Percentiles rank a stretch among this genome's conserved stretches.
These are phyloP conservation scores for Hippocampus comes DNA, from an alignment of 2,113 vertebrate genomes.

Conservation along the genomic window DNA sequence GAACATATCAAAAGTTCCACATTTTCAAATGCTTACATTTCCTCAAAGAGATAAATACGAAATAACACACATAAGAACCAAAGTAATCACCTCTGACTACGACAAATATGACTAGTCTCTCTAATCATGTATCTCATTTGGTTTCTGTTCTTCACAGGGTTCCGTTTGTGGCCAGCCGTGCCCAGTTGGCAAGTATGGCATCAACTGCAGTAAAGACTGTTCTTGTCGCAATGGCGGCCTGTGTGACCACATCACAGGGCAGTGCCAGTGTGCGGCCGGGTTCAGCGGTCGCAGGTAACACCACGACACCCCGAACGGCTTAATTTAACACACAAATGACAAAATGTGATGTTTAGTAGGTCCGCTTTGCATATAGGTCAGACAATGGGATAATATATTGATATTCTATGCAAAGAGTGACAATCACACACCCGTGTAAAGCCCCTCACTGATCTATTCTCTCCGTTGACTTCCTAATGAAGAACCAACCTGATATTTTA, in stretches of 20 bases:
- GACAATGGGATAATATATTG: slow-evolving; percentile 43
- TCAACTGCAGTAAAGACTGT: slow-evolving; percentile 95
- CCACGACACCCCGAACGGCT: not conserved
- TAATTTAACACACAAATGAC: slow-evolving; percentile 14
- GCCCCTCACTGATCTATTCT: slow-evolving; percentile 52
- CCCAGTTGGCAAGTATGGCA: slow-evolving; percentile 85
- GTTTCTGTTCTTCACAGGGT: slow-evolving; percentile 73
- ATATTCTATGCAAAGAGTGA: slow-evolving; percentile 41
- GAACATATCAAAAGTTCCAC: not conserved
- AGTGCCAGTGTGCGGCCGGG: slow-evolving; percentile 88
- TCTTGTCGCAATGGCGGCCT: slow-evolving; percentile 93
- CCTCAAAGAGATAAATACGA: not conserved
- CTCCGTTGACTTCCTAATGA: slow-evolving; percentile 53
- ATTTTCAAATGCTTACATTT: not conserved
- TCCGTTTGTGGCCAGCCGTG: slow-evolving; percentile 94
- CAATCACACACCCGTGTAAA: slow-evolving; percentile 29
- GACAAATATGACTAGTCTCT: not conserved
- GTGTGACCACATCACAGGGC: slow-evolving; percentile 89
- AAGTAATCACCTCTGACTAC: not conserved
- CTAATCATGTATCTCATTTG: too few relatives aligned
- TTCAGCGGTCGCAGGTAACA: slow-evolving; percentile 92
- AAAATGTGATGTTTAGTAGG: slow-evolving; percentile 29
- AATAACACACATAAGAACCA: not conserved
- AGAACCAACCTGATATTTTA: slow-evolving; percentile 41
- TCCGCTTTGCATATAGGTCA: slow-evolving; percentile 45